Conservation (phyloP, 2,113 vertebrate species). For the Phrynosoma blainvillii region DNA sequence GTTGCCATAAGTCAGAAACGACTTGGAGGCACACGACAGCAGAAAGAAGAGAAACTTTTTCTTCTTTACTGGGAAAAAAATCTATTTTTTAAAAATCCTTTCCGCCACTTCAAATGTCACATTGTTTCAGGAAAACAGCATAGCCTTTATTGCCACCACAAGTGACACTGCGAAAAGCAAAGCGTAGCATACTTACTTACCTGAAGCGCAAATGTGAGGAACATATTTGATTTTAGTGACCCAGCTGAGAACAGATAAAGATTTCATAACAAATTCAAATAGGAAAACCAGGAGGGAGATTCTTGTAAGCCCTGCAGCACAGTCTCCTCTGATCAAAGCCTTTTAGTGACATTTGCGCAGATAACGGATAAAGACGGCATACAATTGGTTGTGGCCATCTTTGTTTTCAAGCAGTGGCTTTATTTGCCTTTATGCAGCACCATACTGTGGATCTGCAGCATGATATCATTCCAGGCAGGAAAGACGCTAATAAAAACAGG, state of each 20-base stretch:
- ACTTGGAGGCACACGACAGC: too few species aligned
- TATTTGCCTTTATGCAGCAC: background rate
- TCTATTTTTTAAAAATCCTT: background rate
- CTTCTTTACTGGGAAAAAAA: background rate
- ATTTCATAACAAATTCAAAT: background rate
- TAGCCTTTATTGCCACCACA: background rate
- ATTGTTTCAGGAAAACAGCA: background rate
- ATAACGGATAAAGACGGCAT: background rate
- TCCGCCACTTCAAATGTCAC: background rate
- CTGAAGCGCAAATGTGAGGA: background rate
- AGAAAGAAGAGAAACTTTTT: background rate
- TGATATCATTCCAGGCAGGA: background rate
- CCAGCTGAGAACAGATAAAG: background rate
- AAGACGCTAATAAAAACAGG: conserved; percentile 13
- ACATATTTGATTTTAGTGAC: background rate
- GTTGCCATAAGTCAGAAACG: background rate
- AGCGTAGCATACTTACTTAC: too few species aligned
- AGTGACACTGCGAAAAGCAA: background rate
- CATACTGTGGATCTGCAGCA: background rate
- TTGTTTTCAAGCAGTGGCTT: background rate
- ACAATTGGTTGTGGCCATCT: background rate
- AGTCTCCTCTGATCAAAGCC: background rate
- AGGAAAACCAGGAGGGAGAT: background rate
- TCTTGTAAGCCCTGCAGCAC: background rate
- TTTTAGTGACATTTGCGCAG: background rate